Conservation (phyloP, 2,113 vertebrate species). For the Phrynocephalus versicolor region DNA sequence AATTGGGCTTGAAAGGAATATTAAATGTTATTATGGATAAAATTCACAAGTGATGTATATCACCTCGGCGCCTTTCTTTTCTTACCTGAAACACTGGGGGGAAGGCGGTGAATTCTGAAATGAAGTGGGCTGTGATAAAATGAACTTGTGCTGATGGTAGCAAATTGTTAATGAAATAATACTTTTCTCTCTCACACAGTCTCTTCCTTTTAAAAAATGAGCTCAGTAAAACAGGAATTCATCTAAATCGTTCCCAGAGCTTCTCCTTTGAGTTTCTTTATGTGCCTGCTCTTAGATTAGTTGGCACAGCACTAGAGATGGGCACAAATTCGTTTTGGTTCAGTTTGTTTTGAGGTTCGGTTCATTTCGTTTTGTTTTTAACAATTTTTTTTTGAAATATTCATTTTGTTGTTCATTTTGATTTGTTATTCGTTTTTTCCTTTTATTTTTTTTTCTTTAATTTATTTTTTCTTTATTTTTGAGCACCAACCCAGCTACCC, state of each 20-base stretch:
- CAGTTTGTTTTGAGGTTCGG: too few species aligned
- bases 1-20: conserved; percentile 65
- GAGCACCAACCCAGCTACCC: too few species aligned
- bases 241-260: background rate
- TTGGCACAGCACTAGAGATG: too few species aligned
- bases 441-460: too few species aligned
- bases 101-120: conserved; percentile 55
- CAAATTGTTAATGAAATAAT: conserved; percentile 65
- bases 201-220: too few species aligned
- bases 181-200: conserved; percentile 30
- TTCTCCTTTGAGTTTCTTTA: background rate
- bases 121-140: conserved; percentile 51
- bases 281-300: background rate
- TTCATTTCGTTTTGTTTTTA: too few species aligned
- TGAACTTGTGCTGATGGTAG: conserved; percentile 65
- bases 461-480: too few species aligned
- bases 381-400: too few species aligned
- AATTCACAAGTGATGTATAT: conserved; percentile 59
- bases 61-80: conserved; percentile 11
- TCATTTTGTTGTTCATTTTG: too few species aligned
- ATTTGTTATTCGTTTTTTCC: too few species aligned
- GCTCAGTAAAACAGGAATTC: too few species aligned
- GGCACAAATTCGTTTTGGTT: too few species aligned
- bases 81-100: conserved; percentile 45
- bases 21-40: conserved; percentile 55